phyloP scores from a whole-genome alignment of 2,113 vertebrate genomes.

The Brachyistius frenatus region DNA sequence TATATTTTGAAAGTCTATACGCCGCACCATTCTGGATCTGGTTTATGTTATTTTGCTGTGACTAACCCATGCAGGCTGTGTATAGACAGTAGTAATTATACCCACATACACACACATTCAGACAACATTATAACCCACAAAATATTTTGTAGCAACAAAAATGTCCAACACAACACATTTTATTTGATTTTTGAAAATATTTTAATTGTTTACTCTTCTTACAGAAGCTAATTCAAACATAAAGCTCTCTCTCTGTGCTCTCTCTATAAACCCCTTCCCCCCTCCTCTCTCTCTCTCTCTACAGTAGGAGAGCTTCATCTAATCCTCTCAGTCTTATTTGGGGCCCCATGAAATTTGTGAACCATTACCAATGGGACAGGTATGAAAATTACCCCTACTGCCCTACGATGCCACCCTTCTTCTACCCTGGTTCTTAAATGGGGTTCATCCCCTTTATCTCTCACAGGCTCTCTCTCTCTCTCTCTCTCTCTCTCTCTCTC shows the following conservation, averaged over 20 bases:
- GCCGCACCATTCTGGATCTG: no score
- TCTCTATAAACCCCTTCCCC: no score
- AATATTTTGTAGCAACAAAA: no score
- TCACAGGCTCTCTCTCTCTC: not conserved
- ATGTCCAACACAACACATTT: no score
- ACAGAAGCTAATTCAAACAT: not conserved
- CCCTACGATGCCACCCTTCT: constrained; percentile 20
- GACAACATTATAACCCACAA: no score
- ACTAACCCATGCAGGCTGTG: no score
- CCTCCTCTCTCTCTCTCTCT: not conserved
- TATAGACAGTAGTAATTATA: no score
- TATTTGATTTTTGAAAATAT: no score
- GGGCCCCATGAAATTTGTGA: constrained; percentile 63
- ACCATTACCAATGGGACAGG: constrained; percentile 77
- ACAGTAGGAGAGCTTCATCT: constrained; percentile 43
- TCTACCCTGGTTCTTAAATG: constrained; percentile 34
- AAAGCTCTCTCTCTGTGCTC: not conserved
- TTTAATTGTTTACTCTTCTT: not conserved
- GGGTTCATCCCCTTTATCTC: constrained; percentile 35
- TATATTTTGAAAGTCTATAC: no score
- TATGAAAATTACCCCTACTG: constrained; percentile 78
- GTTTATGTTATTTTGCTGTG: no score
- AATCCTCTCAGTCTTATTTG: constrained; percentile 65
- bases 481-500: not conserved
- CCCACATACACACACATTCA: no score